Percentiles rank a stretch among this genome's conserved stretches.
Evolutionary conservation across 2,797 vertebrate genomes (phyloP).

Genomic region (Cynodonichthys magdalenae): DNA sequence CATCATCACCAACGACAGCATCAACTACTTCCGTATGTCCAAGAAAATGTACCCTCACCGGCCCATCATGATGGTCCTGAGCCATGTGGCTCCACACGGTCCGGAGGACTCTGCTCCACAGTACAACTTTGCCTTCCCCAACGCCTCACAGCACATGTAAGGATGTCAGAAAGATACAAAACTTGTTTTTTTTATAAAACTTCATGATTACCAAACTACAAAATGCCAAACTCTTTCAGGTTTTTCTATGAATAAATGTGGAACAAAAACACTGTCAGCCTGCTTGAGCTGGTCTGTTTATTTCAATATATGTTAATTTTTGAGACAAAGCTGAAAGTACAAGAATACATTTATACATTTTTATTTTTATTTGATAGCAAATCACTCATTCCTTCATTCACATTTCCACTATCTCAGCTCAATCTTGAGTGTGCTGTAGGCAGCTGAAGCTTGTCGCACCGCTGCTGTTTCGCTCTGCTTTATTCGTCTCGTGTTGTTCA

Average conservation of each 20-base stretch:
- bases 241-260: constrained; percentile 3
- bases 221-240: not conserved
- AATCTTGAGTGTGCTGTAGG: constrained; percentile 53
- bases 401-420: constrained; percentile 54
- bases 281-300: not conserved
- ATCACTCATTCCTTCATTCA: constrained; percentile 49
- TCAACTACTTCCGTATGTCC: constrained; percentile 93
- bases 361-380: constrained; percentile 27
- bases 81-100: constrained; percentile 94
- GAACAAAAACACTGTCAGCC: constrained; percentile 2
- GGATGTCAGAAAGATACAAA: constrained; percentile 35
- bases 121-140: constrained; percentile 91
- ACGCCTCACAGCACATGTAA: constrained; percentile 98
- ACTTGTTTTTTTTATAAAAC: not conserved
- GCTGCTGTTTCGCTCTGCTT: constrained; percentile 40
- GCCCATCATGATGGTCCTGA: constrained; percentile 95
- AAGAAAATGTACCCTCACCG: constrained; percentile 96
- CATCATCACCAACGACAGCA: constrained; percentile 95
- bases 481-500: constrained; percentile 54
- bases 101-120: constrained; percentile 96
- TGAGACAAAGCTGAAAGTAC: constrained; percentile 18
- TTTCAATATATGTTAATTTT: constrained; percentile 4
- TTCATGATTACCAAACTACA: not conserved
- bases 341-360: constrained; percentile 19
- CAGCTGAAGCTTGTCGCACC: constrained; percentile 36